Evolutionary conservation across 2,888 invertebrate species (phyloP).

Genomic region (Dynastes tityus): DNA sequence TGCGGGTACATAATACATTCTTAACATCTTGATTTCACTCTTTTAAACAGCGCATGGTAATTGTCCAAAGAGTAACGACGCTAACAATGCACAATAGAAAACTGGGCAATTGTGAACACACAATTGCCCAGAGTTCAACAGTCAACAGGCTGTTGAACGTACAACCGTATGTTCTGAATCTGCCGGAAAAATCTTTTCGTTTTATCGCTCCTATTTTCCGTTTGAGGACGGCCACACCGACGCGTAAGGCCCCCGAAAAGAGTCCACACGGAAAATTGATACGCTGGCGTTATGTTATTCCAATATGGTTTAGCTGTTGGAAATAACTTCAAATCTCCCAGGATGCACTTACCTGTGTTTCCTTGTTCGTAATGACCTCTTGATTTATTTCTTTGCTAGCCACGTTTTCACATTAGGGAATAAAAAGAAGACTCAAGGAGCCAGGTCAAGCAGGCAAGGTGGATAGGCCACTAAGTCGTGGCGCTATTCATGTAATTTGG

Average conservation of each 20-base stretch:
- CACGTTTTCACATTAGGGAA: no score
- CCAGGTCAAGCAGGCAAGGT: no score
- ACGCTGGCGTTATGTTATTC: not conserved
- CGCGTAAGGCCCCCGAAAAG: not conserved
- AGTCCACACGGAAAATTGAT: conserved; percentile 31
- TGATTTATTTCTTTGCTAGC: no score
- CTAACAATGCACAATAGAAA: not conserved
- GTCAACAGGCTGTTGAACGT: conserved; percentile 20
- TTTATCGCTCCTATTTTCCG: conserved; percentile 16
- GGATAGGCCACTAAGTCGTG: no score
- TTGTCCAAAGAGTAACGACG: not conserved
- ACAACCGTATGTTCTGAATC: not conserved
- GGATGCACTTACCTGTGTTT: no score
- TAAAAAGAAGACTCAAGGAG: no score
- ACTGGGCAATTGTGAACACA: not conserved
- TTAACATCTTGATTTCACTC: not conserved
- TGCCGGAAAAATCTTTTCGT: not conserved
- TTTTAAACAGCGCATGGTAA: no score
- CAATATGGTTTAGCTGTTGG: conserved; percentile 2
- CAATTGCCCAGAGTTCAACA: not conserved
- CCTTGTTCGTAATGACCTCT: no score
- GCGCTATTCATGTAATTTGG: no score
- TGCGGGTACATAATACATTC: not conserved
- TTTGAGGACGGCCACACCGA: not conserved
- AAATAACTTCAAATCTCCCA: not conserved